These are phyloP conservation scores for Leptinotarsa undecemlineata DNA, from an alignment of 1,140 invertebrate species.

Conservation along the genomic window DNA sequence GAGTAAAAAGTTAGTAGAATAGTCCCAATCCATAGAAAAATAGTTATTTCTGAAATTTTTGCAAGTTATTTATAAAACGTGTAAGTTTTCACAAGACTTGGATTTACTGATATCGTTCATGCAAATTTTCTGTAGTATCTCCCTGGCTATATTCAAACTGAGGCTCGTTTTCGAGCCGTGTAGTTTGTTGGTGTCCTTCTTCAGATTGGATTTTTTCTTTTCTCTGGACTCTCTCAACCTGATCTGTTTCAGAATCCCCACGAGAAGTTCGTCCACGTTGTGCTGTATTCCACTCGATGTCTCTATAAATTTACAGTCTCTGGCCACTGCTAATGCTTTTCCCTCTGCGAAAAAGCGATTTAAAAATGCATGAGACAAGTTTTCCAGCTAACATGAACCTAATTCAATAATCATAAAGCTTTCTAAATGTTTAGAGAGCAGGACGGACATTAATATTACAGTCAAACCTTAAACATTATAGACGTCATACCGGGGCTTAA, in stretches of 20 bases:
- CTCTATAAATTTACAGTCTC: conserved; percentile 91
- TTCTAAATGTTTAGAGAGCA: not conserved
- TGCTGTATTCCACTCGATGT: conserved; percentile 89
- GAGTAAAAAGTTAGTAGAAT: conserved; percentile 23
- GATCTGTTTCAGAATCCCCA: conserved; percentile 85
- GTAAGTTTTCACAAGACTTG: conserved; percentile 88
- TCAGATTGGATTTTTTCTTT: conserved; percentile 56
- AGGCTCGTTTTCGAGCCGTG: conserved; percentile 70
- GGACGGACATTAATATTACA: not conserved
- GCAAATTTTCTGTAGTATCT: conserved; percentile 84
- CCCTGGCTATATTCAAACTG: conserved; percentile 73
- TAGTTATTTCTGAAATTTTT: conserved; percentile 9
- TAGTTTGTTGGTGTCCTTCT: conserved; percentile 59
- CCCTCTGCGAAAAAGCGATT: conserved; percentile 69
- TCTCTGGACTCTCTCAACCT: conserved; percentile 74
- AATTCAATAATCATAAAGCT: not conserved
- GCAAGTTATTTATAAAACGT: conserved; percentile 71
- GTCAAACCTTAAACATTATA: too few relatives aligned
- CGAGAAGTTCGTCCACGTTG: conserved; percentile 88
- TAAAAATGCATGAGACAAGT: not conserved
- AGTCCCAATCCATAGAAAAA: conserved; percentile 25
- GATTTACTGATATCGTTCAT: conserved; percentile 84
- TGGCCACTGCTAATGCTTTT: conserved; percentile 79
- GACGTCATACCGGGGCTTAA: too few relatives aligned
- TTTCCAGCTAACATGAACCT: not conserved